phyloP scores from a whole-genome alignment of 2,888 invertebrate genomes.

The Magallana nippona region DNA sequence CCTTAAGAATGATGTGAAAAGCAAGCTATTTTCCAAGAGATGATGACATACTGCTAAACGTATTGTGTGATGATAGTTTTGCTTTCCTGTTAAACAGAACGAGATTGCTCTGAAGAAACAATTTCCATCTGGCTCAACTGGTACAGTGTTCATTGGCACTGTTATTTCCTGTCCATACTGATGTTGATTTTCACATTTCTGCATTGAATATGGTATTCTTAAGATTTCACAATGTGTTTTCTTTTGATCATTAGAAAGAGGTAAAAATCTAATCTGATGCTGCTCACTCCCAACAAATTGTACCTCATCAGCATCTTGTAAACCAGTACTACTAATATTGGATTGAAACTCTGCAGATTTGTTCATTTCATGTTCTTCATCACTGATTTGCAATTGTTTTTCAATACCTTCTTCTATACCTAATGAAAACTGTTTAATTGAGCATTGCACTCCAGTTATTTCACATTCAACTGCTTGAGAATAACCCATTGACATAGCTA shows the following conservation, averaged over 20 bases:
- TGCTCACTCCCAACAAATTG: constrained; percentile 14
- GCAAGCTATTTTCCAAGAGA: constrained; percentile 1
- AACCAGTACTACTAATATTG: not conserved
- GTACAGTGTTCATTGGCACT: not conserved
- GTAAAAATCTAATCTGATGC: not conserved
- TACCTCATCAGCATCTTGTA: not conserved
- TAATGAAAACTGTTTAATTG: not conserved
- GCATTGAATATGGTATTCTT: not conserved
- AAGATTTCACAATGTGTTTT: not conserved
- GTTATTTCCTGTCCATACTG: constrained; percentile 10
- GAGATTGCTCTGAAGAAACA: constrained; percentile 45
- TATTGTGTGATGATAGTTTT: constrained; percentile 9
- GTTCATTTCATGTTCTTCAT: not conserved
- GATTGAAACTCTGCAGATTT: not conserved
- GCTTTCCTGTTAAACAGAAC: not conserved
- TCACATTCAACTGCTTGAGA: not conserved
- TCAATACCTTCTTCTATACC: not conserved
- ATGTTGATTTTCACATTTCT: constrained; percentile 8
- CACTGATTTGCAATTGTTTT: not conserved
- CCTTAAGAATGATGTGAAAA: constrained; percentile 23
- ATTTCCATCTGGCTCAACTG: constrained; percentile 38
- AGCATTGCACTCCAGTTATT: constrained; percentile 21
- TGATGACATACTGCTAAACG: constrained; percentile 23
- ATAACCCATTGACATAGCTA: constrained; percentile 29
- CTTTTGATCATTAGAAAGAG: not conserved